A percentile compares a stretch with the other conserved stretches of the same genome.
Evolutionary conservation across 2,888 invertebrate species (phyloP).

Genomic region (Lagria hirta): DNA sequence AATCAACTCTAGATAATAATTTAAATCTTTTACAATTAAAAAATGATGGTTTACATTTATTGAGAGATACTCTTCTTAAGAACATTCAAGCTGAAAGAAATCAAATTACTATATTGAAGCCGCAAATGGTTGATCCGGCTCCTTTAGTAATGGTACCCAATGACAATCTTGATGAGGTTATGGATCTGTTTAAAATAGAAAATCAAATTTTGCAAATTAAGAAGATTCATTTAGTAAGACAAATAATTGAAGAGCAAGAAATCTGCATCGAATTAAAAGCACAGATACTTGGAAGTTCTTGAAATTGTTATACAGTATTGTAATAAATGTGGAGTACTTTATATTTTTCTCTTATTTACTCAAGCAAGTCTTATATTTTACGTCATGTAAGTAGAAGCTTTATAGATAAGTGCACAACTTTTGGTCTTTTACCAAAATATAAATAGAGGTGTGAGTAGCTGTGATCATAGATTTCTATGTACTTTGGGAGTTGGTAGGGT

Average conservation of each 20-base stretch:
- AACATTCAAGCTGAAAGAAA: conserved; percentile 73
- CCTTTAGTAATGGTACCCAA: conserved; percentile 31
- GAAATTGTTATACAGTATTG: conserved; percentile 26
- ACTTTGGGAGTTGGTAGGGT: too few species aligned
- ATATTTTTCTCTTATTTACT: conserved; percentile 2
- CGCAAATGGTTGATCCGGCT: conserved; percentile 27
- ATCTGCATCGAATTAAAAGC: conserved; percentile 51
- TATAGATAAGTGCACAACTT: too few species aligned
- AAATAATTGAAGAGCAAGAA: conserved; percentile 53
- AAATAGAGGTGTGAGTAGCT: too few species aligned
- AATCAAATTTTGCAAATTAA: conserved; percentile 54
- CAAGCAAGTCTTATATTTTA: background rate
- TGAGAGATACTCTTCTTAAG: conserved; percentile 68
- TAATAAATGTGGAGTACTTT: conserved; percentile 1
- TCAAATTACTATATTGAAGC: conserved; percentile 59
- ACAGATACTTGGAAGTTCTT: conserved; percentile 17
- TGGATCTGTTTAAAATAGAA: conserved; percentile 50
- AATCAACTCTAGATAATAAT: conserved; percentile 26
- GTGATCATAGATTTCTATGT: too few species aligned
- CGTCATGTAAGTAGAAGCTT: too few species aligned
- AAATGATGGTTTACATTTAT: conserved; percentile 65
- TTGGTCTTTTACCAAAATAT: too few species aligned
- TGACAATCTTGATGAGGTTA: conserved; percentile 47
- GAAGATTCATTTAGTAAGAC: conserved; percentile 52
- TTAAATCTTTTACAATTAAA: conserved; percentile 60